These are phyloP conservation scores for Morone chrysops DNA, from an alignment of 2,113 vertebrate species.

Conservation along the genomic window DNA sequence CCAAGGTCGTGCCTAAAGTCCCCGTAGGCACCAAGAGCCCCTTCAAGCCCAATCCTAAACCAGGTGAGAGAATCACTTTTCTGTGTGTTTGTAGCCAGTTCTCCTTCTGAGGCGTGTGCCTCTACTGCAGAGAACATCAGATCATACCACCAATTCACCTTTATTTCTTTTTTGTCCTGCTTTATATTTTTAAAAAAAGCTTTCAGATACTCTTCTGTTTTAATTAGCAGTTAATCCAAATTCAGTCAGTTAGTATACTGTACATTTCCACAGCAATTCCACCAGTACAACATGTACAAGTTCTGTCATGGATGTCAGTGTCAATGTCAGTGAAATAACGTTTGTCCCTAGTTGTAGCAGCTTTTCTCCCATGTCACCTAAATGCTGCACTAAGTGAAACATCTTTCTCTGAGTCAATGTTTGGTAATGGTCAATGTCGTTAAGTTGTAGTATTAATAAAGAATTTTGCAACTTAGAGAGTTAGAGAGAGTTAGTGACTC, in stretches of 20 bases:
- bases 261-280: too few species aligned
- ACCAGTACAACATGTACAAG: too few species aligned
- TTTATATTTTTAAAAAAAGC: neutral
- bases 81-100: neutral
- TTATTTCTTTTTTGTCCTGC: neutral
- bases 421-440: neutral
- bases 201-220: neutral
- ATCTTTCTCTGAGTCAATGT: neutral
- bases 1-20: slow-evolving; percentile 51
- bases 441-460: neutral
- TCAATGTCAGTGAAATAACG: too few species aligned
- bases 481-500: too few species aligned
- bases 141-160: neutral
- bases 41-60: slow-evolving; percentile 73
- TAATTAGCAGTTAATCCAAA: neutral
- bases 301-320: too few species aligned
- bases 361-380: too few species aligned
- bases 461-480: neutral
- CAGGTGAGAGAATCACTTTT: slow-evolving; percentile 65
- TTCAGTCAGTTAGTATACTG: neutral
- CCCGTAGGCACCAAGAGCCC: slow-evolving; percentile 65
- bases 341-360: too few species aligned
- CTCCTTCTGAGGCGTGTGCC: neutral
- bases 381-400: too few species aligned
- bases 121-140: neutral